Evolutionary conservation across 2,113 vertebrate species (phyloP), one percentile per base, ranked within the genome.

Genomic region (Peromyscus leucopus): DNA sequence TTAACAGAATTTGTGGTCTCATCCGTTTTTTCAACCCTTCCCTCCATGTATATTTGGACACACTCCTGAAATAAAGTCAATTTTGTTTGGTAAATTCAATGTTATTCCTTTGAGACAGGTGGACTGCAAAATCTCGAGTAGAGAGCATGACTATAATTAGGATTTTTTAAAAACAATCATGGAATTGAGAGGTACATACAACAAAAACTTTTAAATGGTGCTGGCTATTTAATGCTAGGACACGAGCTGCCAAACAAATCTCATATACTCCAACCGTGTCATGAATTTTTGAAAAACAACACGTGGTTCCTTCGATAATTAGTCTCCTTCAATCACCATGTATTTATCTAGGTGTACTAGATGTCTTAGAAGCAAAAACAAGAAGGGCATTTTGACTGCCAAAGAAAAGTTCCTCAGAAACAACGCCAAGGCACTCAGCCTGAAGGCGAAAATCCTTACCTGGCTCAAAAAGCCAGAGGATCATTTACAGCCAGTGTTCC

Each of bases 211-310:
- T 89, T 79, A 83, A 83, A 59, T 9, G 46, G 26, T n/a, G 69
- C 31, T 78, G 92, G 59, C 72, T 74, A 80, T 46, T 90, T 75
- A 88, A 76, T 61, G 28, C 55, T 51, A 95, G 67, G 39, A 93
- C 94, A 91, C 46, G 39, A 95, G 48, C 42, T 85, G 28, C 31
- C 57, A 72, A 92, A 90, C 67, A 90, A 75, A 94, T 59, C 24
- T 94, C 74, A 92, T 63, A 83, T 69, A 17, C 74, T 89, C 93
- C 92, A 84, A 89, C 51, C 39, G 83, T 84, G 79, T 71, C 36
- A 57, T 57, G 24, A 80, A 76, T 75, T 95, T 97, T 7, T 76
- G 46, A 92, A 94, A 97, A 82, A 93, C 42, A 93, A 59, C 42
- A 88, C 46, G 71, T 55, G 28, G 24, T 88, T 96, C 48, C 85